Conservation (phyloP, 2,888 invertebrate species). For the Periphyllus acericola region DNA sequence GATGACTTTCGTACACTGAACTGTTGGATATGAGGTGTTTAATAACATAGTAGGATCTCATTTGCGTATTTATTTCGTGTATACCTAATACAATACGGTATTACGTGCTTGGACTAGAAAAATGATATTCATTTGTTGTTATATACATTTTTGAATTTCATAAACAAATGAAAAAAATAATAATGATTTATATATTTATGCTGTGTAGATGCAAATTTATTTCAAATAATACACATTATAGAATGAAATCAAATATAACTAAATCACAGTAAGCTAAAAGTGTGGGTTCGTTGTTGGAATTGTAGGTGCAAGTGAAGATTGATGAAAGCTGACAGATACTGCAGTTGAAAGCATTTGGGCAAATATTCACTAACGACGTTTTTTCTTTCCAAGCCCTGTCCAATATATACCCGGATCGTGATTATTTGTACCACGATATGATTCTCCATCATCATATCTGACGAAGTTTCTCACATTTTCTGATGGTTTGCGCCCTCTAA, state of each 20-base stretch:
- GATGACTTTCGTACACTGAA: too few species aligned
- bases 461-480: constrained; percentile 72
- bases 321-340: constrained; percentile 36
- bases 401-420: constrained; percentile 76
- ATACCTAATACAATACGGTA: not conserved
- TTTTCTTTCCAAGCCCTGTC: constrained; percentile 73
- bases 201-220: constrained; percentile 26
- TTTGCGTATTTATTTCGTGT: too few species aligned
- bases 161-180: not conserved
- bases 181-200: not conserved
- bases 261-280: constrained; percentile 1
- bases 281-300: not conserved
- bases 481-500: constrained; percentile 66
- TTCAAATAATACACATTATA: not conserved
- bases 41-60: too few species aligned
- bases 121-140: not conserved
- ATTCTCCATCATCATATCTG: constrained; percentile 70
- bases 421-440: constrained; percentile 73
- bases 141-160: not conserved
- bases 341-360: not conserved
- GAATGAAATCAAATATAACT: constrained; percentile 19
- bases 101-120: not conserved
- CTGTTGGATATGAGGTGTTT: too few species aligned
- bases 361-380: constrained; percentile 50
- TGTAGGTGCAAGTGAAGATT: constrained; percentile 5